A percentile compares a stretch with the other conserved stretches of the same genome.
phyloP scores from a whole-genome alignment of 2,113 vertebrate species.

The Aepyceros melampus region DNA sequence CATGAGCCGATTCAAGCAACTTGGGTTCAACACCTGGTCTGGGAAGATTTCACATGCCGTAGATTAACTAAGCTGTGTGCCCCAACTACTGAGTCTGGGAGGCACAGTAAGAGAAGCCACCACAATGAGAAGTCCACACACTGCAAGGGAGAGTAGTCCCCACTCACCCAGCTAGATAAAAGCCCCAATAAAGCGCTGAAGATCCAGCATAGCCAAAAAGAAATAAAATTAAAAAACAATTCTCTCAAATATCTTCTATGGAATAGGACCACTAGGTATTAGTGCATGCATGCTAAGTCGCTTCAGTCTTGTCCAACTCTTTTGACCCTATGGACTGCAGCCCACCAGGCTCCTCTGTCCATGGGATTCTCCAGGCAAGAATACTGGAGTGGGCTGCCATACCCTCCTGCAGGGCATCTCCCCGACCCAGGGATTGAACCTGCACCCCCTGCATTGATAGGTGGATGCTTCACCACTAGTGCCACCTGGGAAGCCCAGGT shows the following conservation, averaged over 20 bases:
- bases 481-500: neutral
- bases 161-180: neutral
- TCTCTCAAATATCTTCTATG: neutral
- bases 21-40: neutral
- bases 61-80: neutral
- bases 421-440: neutral
- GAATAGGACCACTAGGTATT: neutral
- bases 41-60: neutral
- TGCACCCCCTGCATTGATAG: neutral
- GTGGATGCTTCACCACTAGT: neutral
- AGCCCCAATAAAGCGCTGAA: neutral
- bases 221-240: neutral
- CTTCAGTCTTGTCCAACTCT: neutral
- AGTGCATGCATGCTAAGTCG: accelerated
- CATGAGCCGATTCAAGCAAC: neutral
- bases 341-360: neutral
- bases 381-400: neutral
- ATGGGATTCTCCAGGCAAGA: neutral
- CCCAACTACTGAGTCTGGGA: neutral
- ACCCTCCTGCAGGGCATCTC: neutral
- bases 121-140: neutral
- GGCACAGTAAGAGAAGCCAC: neutral
- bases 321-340: neutral
- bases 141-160: neutral
- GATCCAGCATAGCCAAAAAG: neutral